Conservation (phyloP, 92 coral and sea anemone genomes). For the Porites rus region DNA sequence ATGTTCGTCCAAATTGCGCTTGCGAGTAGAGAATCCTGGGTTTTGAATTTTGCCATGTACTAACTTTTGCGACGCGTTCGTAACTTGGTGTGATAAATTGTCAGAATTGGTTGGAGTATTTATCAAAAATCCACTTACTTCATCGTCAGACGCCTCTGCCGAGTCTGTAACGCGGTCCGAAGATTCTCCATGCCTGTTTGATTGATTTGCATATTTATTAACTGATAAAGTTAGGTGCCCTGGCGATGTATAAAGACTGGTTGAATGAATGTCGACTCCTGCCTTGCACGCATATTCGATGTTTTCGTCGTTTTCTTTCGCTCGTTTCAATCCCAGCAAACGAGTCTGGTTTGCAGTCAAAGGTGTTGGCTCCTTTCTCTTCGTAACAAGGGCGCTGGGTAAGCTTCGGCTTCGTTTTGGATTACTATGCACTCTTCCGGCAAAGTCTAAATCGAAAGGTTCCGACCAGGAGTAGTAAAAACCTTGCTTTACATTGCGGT, state of each 20-base stretch:
- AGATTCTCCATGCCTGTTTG: slow-evolving; percentile 36
- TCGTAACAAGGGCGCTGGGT: slow-evolving; percentile 49
- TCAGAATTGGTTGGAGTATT: slow-evolving; percentile 2
- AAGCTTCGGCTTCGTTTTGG: slow-evolving; percentile 83
- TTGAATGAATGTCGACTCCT: slow-evolving; percentile 49
- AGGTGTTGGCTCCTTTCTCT: slow-evolving; percentile 29
- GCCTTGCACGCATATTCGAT: slow-evolving; percentile 23
- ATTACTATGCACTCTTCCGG: slow-evolving; percentile 73
- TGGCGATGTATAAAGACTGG: slow-evolving; percentile 64
- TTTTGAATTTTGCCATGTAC: slow-evolving; percentile 10
- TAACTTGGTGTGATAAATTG: slow-evolving; percentile 18
- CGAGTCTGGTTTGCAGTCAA: background rate
- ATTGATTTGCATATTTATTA: slow-evolving; percentile 71
- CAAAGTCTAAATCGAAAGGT: slow-evolving; percentile 85
- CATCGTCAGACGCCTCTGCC: slow-evolving; percentile 39
- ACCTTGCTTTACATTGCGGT: slow-evolving; percentile 65
- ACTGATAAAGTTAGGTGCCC: slow-evolving; percentile 62
- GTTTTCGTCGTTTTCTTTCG: slow-evolving; percentile 28
- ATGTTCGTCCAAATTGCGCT: slow-evolving; percentile 68
- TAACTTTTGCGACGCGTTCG: slow-evolving; percentile 1
- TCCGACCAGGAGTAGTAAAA: slow-evolving; percentile 92
- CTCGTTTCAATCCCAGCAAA: slow-evolving; percentile 9
- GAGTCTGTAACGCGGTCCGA: slow-evolving; percentile 39
- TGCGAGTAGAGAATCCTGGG: slow-evolving; percentile 25
- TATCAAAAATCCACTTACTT: slow-evolving; percentile 46